Evolutionary conservation across 2,888 invertebrate genomes (phyloP), one percentile per base, ranked within the genome.

Genomic region (Epinotia ramella): DNA sequence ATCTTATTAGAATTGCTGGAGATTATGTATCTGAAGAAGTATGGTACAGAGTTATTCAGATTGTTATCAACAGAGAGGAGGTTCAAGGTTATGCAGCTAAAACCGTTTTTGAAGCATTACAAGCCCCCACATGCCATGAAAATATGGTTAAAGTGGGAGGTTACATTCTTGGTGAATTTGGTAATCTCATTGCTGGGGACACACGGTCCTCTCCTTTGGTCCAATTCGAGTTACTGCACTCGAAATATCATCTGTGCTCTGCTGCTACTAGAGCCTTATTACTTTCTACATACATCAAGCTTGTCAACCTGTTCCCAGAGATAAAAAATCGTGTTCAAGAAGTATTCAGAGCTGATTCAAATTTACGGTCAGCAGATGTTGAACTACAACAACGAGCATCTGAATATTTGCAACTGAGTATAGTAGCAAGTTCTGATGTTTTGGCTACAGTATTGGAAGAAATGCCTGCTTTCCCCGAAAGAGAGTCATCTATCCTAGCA

Each of bases 131-230:
- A 40, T 99, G 99, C 87, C 99, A 99, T 90, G 99, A 99, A 93
- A 99, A 99, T 91, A 99, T 99, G 99, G 99, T 99, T 1, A 99
- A 99, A 96, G 99, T 99, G 73, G 99, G 99, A 78, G 99, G 99
- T 72, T 99, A 99, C 86, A 99, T 99, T 84, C 96, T 99, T 78
- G 99, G 99, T 78, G 99, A 99, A 93, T 99, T 99, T 94, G 99
- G 99, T 72, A 99, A 99, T 95, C 96, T 99, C 78, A 99, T 99
- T 89, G 99, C 99, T 82, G 99, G 99, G 18, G 99, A 99, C 91
- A 98, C 98, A 78, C 96, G 99, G 76, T 99, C 99, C 65, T 99
- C 99, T 73, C 99, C 99, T 11, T 95, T 97, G 85, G 98, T 99
- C 79, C 99, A 99, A 93, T 99, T 99, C 95, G 98, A 99, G 90